Conservation (phyloP, 1,140 invertebrate species). For the Lordiphosa mommai region DNA sequence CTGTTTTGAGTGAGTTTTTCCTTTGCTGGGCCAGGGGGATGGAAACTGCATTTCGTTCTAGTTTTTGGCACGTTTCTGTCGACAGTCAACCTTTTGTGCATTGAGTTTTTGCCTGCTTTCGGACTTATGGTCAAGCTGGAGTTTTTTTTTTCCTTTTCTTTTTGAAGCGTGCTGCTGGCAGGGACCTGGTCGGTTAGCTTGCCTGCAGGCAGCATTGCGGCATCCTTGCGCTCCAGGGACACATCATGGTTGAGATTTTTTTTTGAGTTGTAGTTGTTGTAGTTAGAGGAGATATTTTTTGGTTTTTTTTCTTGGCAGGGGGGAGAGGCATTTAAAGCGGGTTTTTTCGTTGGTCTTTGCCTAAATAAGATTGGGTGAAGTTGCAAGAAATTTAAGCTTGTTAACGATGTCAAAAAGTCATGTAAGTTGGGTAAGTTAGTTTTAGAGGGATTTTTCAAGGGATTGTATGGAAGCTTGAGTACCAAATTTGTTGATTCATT, state of each 20-base stretch:
- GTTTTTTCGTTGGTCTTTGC: background rate
- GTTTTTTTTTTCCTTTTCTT: constrained; percentile 27
- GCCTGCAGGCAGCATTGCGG: constrained; percentile 50
- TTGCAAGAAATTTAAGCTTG: background rate
- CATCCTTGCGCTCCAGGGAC: constrained; percentile 44
- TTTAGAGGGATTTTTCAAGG: too few species aligned
- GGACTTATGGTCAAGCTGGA: constrained; percentile 42
- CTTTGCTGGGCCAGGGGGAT: background rate
- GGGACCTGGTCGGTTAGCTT: constrained; percentile 13
- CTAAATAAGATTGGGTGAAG: constrained; percentile 2
- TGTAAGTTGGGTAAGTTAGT: too few species aligned
- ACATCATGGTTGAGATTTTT: constrained; percentile 61
- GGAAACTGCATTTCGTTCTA: constrained; percentile 14
- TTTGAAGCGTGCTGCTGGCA: constrained; percentile 49
- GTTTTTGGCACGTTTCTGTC: constrained; percentile 46
- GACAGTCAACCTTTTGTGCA: constrained; percentile 41
- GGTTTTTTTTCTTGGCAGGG: background rate
- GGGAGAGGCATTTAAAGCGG: constrained; percentile 10
- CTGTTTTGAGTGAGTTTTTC: constrained; percentile 18
- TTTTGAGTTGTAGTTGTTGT: constrained; percentile 24
- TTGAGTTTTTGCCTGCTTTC: constrained; percentile 43
- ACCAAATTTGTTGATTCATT: too few species aligned
- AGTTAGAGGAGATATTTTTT: background rate
- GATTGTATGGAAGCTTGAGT: too few species aligned
- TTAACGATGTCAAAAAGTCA: background rate